Evolutionary conservation across 2,797 vertebrate species (phyloP), one percentile per base, ranked within the genome.

Genomic region (Euphonia xanthogaster): DNA sequence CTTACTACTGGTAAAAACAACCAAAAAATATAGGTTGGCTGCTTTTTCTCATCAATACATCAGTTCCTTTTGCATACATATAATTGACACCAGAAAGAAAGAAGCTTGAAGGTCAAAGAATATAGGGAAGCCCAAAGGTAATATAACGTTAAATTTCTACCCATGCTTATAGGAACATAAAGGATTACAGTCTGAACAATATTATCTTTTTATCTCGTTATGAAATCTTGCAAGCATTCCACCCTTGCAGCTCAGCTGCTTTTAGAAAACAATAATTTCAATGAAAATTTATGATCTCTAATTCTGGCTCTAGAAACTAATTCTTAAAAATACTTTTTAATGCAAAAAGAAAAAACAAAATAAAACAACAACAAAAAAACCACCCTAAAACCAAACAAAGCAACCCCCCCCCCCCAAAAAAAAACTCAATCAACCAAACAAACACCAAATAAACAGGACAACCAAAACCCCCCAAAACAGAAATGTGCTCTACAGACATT

Each of bases 211-310:
- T 88, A 76, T 18, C 33, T 19, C 58, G 53, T 80, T 94, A 91
- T 60, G 35, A 44, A 85, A 4, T 7, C n/a, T 72, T 63, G 30
- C 71, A 73, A 94, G 92, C 65, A 91, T 20, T 92, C 70, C 45
- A 90, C n/a, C 24, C 31, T 28, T 28, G 14, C 37, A 96, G 27
- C 7, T 54, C n/a, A 66, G 85, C 85, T 96, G 28, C 51, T 33
- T 93, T 94, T 88, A 94, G 84, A 76, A 92, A 48, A 11, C 12
- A 88, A 45, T 31, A 50, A 80, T 88, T 86, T 93, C 14, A 61
- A 71, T 61, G 50, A n/a, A 47, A 86, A 54, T 25, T 77, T 65
- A 37, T 55, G 58, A 86, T 88, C 25, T 65, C 27, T 51, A 94
- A 31, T 31, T 58, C 31, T 53, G 39, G 30, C 22, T 58, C 23